Base-by-base conservation (phyloP, 2,797 vertebrate genomes). In the Alosa sapidissima region DNA sequence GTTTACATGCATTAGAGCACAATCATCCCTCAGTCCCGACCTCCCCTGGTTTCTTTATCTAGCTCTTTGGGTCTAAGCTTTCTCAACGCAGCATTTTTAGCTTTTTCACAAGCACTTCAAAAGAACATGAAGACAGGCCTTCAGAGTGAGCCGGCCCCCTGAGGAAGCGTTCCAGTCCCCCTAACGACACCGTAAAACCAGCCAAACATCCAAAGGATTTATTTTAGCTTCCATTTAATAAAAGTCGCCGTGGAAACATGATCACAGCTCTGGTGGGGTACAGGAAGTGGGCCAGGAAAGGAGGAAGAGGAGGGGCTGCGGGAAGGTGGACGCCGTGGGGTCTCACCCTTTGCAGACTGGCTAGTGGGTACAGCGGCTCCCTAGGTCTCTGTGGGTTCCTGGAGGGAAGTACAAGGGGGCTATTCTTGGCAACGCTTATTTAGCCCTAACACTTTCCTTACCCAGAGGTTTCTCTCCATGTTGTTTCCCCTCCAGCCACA, bases 101-200 rank as follows among this genome's bases (percentile, higher is more conserved):
- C 41, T 21, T 47, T 19, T 45, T 78, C 68, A 47, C 72, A 78
- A 47, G 41, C 72, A 78, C 72, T 78, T 78, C 72, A 78, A 45
- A 78, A 13, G 36, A 78, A 47, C 41, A 78, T 9, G 72, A 47
- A 47, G 72, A 21, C 72, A 13, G 3, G 65, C 14, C 5, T 19
- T 45, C 72, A 13, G 7, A 78, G 19, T 41, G 13, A 6, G 8
- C 36, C 41, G 19, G 21, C 72, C 72, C 58, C 36, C 36, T n/a
- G 41, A 78, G 72, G 41, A 78, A 78, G 36, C 36, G 21, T 47
- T 47, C 41, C 72, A 78, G 41, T 6, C 68, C 68, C 36, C 14
- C 16, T 47, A 78, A 78, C 72, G 72, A 78, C 72, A 47, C 72
- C 16, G 72, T 78, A 78, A 78, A 78, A 47, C 36, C 36, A 78